Evolutionary conservation across 2,888 invertebrate genomes (phyloP).

Genomic region (Plagiodera versicolora): DNA sequence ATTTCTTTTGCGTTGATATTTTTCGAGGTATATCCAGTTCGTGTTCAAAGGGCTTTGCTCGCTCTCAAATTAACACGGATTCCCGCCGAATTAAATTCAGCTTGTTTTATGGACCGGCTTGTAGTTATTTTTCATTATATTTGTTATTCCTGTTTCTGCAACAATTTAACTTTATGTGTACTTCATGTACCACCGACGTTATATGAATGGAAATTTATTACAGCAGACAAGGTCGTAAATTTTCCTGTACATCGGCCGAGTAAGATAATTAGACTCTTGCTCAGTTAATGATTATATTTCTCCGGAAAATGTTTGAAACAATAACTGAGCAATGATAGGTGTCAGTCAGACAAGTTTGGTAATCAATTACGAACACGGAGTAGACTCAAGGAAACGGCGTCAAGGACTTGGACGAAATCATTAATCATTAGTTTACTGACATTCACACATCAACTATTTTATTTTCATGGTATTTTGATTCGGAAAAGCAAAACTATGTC

Average conservation of each 20-base stretch:
- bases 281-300: background rate
- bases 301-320: background rate
- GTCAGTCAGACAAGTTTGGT: background rate
- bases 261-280: background rate
- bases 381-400: too few species aligned
- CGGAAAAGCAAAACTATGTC: too few species aligned
- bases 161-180: slow-evolving; percentile 8
- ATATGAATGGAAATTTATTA: slow-evolving; percentile 12
- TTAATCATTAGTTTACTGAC: too few species aligned
- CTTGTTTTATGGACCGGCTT: background rate
- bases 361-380: background rate
- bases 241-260: background rate
- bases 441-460: too few species aligned
- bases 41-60: background rate
- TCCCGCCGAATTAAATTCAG: background rate
- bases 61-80: background rate
- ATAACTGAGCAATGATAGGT: background rate
- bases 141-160: background rate
- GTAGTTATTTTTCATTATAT: slow-evolving; percentile 1
- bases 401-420: too few species aligned
- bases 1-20: background rate
- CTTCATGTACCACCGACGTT: slow-evolving; percentile 9
- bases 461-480: too few species aligned
- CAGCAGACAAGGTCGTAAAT: slow-evolving; percentile 5
- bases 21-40: background rate